Percentiles rank a stretch among this genome's conserved stretches.
Evolutionary conservation across 1,140 invertebrate genomes (phyloP).

Genomic region (Octopus sinensis): DNA sequence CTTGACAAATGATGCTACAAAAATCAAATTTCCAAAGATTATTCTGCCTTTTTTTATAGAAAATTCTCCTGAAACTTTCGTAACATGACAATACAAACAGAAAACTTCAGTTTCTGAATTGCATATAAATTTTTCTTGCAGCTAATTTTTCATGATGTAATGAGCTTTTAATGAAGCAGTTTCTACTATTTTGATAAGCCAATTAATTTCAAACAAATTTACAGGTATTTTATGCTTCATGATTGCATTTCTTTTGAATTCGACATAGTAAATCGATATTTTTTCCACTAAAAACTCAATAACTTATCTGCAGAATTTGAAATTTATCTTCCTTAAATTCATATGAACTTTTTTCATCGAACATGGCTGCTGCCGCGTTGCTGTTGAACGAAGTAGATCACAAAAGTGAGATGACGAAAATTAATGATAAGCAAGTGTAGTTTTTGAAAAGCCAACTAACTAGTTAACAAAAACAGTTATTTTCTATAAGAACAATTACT

Average conservation of each 20-base stretch:
- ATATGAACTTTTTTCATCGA: neutral
- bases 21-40: neutral
- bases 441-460: neutral
- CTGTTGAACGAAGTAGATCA: neutral
- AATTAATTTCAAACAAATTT: neutral
- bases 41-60: neutral
- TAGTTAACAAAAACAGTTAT: neutral
- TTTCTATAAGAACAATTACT: neutral
- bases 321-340: neutral
- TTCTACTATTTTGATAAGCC: neutral
- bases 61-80: neutral
- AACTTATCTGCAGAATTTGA: slow-evolving; percentile 1
- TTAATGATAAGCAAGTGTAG: neutral
- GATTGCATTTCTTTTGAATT: neutral
- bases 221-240: slow-evolving; percentile 1
- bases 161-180: slow-evolving; percentile 4
- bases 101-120: neutral
- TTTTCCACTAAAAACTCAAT: neutral
- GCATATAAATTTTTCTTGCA: neutral
- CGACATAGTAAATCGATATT: neutral
- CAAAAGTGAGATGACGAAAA: neutral
- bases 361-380: neutral
- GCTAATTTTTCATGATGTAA: neutral
- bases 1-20: neutral
- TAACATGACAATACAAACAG: neutral